Evolutionary conservation across 2,797 vertebrate species (phyloP), one percentile per base, ranked within the genome.

Genomic region (Glossophaga mutica): DNA sequence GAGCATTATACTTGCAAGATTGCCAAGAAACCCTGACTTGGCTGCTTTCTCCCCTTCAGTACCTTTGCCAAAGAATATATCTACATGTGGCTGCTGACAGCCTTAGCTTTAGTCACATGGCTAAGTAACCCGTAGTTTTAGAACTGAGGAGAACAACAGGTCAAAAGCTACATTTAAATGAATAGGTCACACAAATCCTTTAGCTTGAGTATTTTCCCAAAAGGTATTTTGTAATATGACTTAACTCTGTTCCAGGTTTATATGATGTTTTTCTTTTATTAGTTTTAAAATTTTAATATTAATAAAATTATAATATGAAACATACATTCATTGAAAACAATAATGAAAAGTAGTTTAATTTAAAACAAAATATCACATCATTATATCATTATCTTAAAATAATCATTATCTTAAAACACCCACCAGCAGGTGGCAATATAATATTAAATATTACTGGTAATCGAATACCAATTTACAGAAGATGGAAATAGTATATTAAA

Each of bases 391-490:
- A 12, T 59, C 34, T 91, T 91, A 87, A 95, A 87, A 71, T 57
- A n/a, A 39, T 26, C 37, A 50, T 29, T 50, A 12, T 59, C 34
- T 91, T 91, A 87, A 95, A 87, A 71, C 50, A 50, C 73, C 14
- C n/a, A 77, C 97, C 98, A 97, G 97, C 85, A 97, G 98, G 87
- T 97, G 97, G 98, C 97, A 97, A 82, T 85, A 95, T 71, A 96
- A 89, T 85, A 94, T 91, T 85, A 97, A 87, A 62, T 92, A 94
- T 93, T 70, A 46, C 78, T 81, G 2, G 50, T 74, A 39, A 85
- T 39, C 55, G 19, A 4, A 3, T 8, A 67, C 85, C 16, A 76
- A 59, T 95, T 84, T 39, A 57, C 5, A 85, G 26, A 57, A 67
- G 68, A 59, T 44, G 26, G 37, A 87, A 87, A 91, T 39, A 79